Conservation (phyloP, 2,797 vertebrate genomes). For the Phrynocephalus forsythii region DNA sequence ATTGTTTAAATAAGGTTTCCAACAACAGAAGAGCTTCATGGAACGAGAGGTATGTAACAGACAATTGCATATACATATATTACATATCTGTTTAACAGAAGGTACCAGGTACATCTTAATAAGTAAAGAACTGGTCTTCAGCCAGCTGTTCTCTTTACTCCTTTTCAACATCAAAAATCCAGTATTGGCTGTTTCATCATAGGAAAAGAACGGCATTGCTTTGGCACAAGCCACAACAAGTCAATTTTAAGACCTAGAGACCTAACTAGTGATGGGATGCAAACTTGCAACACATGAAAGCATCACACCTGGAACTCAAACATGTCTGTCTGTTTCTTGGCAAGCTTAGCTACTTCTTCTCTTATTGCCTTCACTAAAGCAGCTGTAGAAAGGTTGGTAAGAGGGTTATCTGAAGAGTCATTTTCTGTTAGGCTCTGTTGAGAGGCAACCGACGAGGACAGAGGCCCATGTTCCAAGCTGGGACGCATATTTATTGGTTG, state of each 20-base stretch:
- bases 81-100: slow-evolving; percentile 28
- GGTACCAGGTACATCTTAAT: slow-evolving; percentile 54
- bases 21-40: slow-evolving; percentile 37
- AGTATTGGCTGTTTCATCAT: slow-evolving; percentile 40
- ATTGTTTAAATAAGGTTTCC: slow-evolving; percentile 53
- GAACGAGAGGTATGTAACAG: slow-evolving; percentile 39
- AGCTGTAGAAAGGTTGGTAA: slow-evolving; percentile 95
- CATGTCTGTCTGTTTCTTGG: slow-evolving; percentile 97
- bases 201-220: slow-evolving; percentile 40
- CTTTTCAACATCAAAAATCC: slow-evolving; percentile 44
- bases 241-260: slow-evolving; percentile 37
- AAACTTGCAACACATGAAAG: background rate
- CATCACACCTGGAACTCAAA: slow-evolving; percentile 93
- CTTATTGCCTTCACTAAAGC: slow-evolving; percentile 96
- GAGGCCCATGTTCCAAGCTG: slow-evolving; percentile 82
- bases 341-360: slow-evolving; percentile 97
- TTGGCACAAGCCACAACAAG: slow-evolving; percentile 44
- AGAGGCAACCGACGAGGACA: slow-evolving; percentile 80
- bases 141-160: slow-evolving; percentile 37
- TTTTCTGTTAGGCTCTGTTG: slow-evolving; percentile 89
- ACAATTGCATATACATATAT: slow-evolving; percentile 47
- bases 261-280: background rate
- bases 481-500: slow-evolving; percentile 81
- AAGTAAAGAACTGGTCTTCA: slow-evolving; percentile 27
- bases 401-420: slow-evolving; percentile 81